These are phyloP conservation scores for Drosophila testacea DNA, from an alignment of 2,888 invertebrate genomes.

Conservation along the genomic window DNA sequence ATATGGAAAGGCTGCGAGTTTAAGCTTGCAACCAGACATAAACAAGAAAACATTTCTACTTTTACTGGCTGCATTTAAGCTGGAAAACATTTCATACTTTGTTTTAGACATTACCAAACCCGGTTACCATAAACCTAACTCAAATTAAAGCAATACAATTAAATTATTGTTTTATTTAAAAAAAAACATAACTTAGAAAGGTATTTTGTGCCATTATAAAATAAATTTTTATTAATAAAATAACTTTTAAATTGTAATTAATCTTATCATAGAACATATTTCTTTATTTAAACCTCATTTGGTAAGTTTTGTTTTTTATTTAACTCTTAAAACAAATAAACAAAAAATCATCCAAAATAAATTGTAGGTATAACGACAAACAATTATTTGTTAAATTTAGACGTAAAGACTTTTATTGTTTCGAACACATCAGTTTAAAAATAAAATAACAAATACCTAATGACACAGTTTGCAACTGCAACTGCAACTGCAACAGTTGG, in stretches of 20 bases:
- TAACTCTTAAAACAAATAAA: too few relatives aligned
- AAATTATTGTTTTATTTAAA: neutral
- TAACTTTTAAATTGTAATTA: neutral
- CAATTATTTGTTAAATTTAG: too few relatives aligned
- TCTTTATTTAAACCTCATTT: too few relatives aligned
- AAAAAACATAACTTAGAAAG: neutral
- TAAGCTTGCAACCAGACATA: neutral
- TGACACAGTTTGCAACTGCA: slow-evolving; percentile 70
- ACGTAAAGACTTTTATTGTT: neutral
- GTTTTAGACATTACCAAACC: too few relatives aligned
- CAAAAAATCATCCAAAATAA: too few relatives aligned
- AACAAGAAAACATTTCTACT: neutral
- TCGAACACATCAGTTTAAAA: neutral
- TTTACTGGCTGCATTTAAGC: neutral
- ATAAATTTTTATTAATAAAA: neutral
- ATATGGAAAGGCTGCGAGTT: slow-evolving; percentile 1
- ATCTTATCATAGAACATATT: too few relatives aligned
- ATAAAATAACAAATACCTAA: slow-evolving; percentile 32
- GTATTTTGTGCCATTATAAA: neutral
- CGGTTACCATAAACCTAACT: too few relatives aligned
- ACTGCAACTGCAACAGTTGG: slow-evolving; percentile 53
- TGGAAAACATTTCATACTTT: neutral
- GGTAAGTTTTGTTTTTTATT: too few relatives aligned
- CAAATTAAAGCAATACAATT: neutral
- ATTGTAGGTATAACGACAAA: too few relatives aligned